Evolutionary conservation across 2,113 vertebrate species (phyloP), one percentile per base, ranked within the genome.

Genomic region (Potamarius usumacintae): DNA sequence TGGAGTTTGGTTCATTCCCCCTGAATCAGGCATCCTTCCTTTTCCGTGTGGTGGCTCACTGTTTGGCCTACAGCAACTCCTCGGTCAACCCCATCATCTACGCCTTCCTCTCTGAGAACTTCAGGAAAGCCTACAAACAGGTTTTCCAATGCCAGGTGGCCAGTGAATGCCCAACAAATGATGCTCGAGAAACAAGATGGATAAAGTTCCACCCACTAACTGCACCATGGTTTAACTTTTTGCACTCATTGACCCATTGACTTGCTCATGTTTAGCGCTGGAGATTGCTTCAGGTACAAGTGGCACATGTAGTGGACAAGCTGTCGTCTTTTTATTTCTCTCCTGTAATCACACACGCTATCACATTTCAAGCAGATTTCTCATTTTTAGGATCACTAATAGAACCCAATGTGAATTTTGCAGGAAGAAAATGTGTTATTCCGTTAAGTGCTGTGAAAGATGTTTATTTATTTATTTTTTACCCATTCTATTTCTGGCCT

Each of bases 21-120:
- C 94, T 99, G 91, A 99, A 97, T 87, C 97, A 97, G 84, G 97
- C 97, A 20, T 98, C 98, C 83, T 99, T 99, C 87, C 90, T 97
- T 91, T 94, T 99, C 87, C 95, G 97, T 25, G 92, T 99, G 88
- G 93, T 94, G 0, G 97, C 98, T 5, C 98, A 99, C 92, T 99
- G 98, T 92, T 94, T 99, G 95, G 97, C 97, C 0, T 99, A 99
- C 93, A 99, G 98, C 95, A 99, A 99, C 91, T 99, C 98, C 11
- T 99, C 98, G 0, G 97, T 99, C 89, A 99, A 99, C 89, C 98
- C 98, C 0, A 97, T 99, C 92, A 99, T 99, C 91, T 99, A 99
- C 0, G 98, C 96, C 0, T 99, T 99, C 88, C 96, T 99, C 53
- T 99, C 98, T 0, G 98, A 99, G 93, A 99, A 99, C 93, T 99